These are phyloP conservation scores for Chamaetylas fuelleborni DNA, from an alignment of 2,113 vertebrate species.

Conservation along the genomic window DNA sequence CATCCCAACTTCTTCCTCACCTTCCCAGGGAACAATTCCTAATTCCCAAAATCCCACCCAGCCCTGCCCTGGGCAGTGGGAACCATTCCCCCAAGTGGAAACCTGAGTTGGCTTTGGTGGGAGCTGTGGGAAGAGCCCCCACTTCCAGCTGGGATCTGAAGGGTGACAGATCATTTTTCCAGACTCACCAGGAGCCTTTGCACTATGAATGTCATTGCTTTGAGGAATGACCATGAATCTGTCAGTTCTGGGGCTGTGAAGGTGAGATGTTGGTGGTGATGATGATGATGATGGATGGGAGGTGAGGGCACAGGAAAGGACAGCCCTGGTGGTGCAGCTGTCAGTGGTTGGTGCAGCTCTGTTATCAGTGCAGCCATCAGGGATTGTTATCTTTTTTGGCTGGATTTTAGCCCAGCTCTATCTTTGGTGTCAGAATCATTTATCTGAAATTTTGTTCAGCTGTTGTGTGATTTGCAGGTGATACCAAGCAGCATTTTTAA, in stretches of 20 bases:
- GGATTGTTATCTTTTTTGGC: neutral
- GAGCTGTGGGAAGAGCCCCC: neutral
- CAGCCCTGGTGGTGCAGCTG: neutral
- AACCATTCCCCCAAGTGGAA: neutral
- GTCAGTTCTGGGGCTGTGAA: neutral
- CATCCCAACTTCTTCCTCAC: neutral
- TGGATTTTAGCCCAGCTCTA: neutral
- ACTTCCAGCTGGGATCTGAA: neutral
- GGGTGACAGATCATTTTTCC: neutral
- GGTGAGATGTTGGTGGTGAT: neutral
- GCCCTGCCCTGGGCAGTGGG: neutral
- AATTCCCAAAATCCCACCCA: neutral
- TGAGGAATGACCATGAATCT: accelerated
- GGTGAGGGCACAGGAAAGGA: neutral
- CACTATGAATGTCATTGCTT: neutral
- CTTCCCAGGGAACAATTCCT: neutral
- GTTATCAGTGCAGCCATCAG: neutral
- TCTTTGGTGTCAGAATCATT: neutral
- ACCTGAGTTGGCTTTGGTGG: accelerated
- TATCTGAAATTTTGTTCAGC: neutral
- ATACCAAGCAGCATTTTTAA: accelerated
- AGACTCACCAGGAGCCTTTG: neutral
- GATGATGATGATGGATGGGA: neutral
- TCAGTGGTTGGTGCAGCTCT: neutral
- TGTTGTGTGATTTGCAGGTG: neutral